Conservation (phyloP, 1,140 invertebrate species). For the Tribolium castaneum region DNA sequence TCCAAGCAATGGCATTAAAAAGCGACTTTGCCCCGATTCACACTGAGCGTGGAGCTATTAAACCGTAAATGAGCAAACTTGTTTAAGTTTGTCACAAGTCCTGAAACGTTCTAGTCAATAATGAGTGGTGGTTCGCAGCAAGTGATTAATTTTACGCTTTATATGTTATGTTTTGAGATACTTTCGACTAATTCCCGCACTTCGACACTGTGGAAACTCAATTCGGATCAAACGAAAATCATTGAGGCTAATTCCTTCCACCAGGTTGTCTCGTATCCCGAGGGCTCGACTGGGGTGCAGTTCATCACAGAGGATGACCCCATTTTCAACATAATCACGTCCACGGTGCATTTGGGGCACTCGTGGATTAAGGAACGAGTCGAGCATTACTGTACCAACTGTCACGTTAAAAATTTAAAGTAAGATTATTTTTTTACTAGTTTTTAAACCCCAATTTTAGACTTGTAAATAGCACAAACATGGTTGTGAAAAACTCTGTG, state of each 20-base stretch:
- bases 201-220: slow-evolving; percentile 80
- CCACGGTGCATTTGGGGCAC: slow-evolving; percentile 71
- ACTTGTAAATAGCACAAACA: slow-evolving; percentile 25
- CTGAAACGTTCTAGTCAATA: slow-evolving; percentile 17
- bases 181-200: slow-evolving; percentile 77
- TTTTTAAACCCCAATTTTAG: slow-evolving; percentile 2
- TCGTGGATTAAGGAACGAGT: slow-evolving; percentile 70
- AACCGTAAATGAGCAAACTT: not conserved
- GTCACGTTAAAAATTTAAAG: slow-evolving; percentile 39
- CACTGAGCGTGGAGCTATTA: not conserved
- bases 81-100: not conserved
- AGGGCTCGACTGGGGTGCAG: slow-evolving; percentile 62
- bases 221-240: slow-evolving; percentile 75
- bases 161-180: slow-evolving; percentile 70
- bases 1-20: not conserved
- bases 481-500: slow-evolving; percentile 2
- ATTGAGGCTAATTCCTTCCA: slow-evolving; percentile 69
- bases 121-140: slow-evolving; percentile 23
- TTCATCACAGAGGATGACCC: slow-evolving; percentile 68
- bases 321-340: slow-evolving; percentile 74
- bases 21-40: not conserved
- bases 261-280: slow-evolving; percentile 65
- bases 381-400: slow-evolving; percentile 61
- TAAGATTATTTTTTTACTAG: not conserved
- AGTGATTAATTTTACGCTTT: slow-evolving; percentile 42